Conservation (phyloP, 64 coral and sea anemone genomes). For the Astreopora myriophthalma region DNA sequence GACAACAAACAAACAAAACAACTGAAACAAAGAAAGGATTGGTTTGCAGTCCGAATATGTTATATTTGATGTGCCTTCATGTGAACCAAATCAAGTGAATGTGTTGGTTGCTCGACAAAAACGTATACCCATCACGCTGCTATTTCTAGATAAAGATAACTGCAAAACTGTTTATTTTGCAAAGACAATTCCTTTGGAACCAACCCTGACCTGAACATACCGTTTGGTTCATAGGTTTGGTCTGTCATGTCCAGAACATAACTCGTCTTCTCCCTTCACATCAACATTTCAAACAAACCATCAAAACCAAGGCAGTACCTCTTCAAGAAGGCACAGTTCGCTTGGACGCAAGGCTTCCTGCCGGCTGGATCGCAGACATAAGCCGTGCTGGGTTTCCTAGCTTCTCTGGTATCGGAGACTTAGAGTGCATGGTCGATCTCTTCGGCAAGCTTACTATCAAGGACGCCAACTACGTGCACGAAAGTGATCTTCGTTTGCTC, state of each 20-base stretch:
- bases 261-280: conserved; percentile 47
- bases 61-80: no score
- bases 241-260: conserved; percentile 80
- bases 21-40: no score
- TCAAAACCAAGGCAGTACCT: conserved; percentile 57
- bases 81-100: no score
- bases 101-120: no score
- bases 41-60: no score
- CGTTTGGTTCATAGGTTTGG: no score
- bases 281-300: conserved; percentile 41
- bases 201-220: no score
- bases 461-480: conserved; percentile 49
- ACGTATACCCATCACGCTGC: no score
- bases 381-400: conserved; percentile 84
- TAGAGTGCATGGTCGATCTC: conserved; percentile 66
- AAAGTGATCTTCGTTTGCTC: conserved; percentile 24
- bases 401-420: conserved; percentile 63
- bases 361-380: conserved; percentile 67
- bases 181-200: no score
- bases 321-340: conserved; percentile 42
- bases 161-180: no score
- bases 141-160: no score
- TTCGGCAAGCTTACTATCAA: conserved; percentile 76
- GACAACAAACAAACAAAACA: no score
- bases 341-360: conserved; percentile 15